Evolutionary conservation across 2,113 vertebrate genomes (phyloP).

Genomic region (Sapajus apella): DNA sequence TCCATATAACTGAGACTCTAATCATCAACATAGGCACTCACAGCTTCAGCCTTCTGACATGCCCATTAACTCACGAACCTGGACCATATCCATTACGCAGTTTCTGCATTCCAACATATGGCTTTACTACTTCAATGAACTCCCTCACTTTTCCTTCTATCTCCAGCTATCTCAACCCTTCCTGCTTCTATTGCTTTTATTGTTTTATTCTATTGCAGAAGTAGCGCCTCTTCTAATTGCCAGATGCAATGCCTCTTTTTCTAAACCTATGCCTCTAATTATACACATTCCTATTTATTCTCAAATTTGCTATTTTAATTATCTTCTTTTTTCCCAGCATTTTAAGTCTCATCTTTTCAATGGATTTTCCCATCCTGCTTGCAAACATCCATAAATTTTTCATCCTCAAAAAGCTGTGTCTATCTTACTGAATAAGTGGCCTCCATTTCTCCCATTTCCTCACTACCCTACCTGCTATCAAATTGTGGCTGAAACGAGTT

Average conservation of each 20-base stretch:
- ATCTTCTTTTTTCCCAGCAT: neutral
- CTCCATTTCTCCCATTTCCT: neutral
- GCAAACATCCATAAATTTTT: neutral
- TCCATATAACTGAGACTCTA: neutral
- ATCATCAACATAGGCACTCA: neutral
- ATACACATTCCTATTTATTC: neutral
- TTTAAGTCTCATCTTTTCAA: constrained; percentile 19
- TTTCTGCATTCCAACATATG: neutral
- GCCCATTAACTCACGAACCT: neutral
- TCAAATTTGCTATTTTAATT: neutral
- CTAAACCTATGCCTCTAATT: constrained; percentile 24
- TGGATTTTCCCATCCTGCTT: neutral
- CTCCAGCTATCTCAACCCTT: neutral
- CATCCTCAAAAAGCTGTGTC: neutral
- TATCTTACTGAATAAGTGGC: neutral
- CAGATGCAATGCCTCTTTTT: neutral
- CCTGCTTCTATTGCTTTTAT: neutral
- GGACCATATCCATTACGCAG: neutral
- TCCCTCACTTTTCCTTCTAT: neutral
- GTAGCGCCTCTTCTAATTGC: neutral
- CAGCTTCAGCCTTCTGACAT: neutral
- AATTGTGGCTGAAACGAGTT: neutral
- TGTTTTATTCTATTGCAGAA: neutral
- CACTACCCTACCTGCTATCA: neutral
- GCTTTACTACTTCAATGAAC: neutral